Percentiles rank a stretch among this genome's conserved stretches.
Conservation (phyloP, 2,113 vertebrate genomes). For the Calyptommatus sinebrachiatus region DNA sequence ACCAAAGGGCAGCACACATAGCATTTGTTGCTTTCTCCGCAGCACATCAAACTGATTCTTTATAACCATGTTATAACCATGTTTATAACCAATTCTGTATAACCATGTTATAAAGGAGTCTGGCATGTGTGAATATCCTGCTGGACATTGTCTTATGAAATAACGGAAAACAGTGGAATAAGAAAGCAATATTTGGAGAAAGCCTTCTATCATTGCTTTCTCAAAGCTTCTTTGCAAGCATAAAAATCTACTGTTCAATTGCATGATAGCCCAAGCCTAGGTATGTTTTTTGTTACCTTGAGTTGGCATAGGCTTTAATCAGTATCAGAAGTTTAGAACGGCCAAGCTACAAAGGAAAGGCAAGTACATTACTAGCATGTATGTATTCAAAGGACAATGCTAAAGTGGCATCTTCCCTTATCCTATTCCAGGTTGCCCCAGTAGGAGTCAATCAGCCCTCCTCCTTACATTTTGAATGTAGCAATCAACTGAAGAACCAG, state of each 20-base stretch:
- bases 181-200: too few relatives aligned
- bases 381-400: slow-evolving; percentile 40
- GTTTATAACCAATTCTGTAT: too few relatives aligned
- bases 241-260: background rate
- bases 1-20: too few relatives aligned
- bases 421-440: slow-evolving; percentile 49
- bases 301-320: background rate
- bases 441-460: slow-evolving; percentile 58
- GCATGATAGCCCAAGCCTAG: background rate
- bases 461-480: slow-evolving; percentile 50
- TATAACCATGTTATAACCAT: too few relatives aligned
- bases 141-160: too few relatives aligned
- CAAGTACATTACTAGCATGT: background rate
- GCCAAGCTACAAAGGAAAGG: slow-evolving; percentile 11
- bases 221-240: background rate
- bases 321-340: background rate
- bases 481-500: slow-evolving; percentile 60
- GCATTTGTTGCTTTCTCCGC: too few relatives aligned
- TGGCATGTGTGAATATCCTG: too few relatives aligned
- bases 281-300: background rate
- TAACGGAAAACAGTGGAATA: too few relatives aligned
- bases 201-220: background rate
- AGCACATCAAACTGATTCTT: too few relatives aligned
- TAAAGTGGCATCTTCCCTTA: slow-evolving; percentile 51
- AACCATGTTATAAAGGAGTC: too few relatives aligned